A percentile compares a stretch with the other conserved stretches of the same genome.
Evolutionary conservation across 1,140 invertebrate genomes (phyloP).

Genomic region (Zeugodacus cucurbitae): DNA sequence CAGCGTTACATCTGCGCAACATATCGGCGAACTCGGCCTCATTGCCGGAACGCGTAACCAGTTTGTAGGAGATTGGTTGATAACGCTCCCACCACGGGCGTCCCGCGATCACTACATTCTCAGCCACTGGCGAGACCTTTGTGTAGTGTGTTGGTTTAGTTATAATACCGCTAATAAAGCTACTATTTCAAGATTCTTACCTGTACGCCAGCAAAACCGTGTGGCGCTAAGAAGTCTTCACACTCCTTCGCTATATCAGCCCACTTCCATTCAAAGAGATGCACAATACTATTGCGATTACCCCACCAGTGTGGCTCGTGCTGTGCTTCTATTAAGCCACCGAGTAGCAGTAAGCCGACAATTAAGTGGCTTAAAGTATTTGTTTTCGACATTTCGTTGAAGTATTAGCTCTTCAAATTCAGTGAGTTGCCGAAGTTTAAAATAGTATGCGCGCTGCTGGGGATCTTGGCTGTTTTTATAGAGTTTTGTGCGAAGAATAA

Average conservation of each 20-base stretch:
- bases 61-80: conserved; percentile 87
- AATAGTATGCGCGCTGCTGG: neutral
- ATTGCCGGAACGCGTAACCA: conserved; percentile 81
- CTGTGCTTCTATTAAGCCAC: neutral
- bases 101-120: conserved; percentile 57
- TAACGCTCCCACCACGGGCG: conserved; percentile 89
- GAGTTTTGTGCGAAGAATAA: neutral
- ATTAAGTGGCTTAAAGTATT: neutral
- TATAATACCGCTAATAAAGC: no score
- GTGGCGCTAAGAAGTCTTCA: conserved; percentile 79
- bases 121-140: conserved; percentile 53
- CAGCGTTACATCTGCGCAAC: conserved; percentile 77
- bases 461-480: neutral
- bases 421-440: neutral
- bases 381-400: no score
- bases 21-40: conserved; percentile 78
- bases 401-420: no score
- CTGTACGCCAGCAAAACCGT: conserved; percentile 84
- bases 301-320: conserved; percentile 63
- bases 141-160: no score
- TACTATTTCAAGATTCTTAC: no score
- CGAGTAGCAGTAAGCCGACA: neutral
- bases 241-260: conserved; percentile 84
- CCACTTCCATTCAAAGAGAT: conserved; percentile 87
- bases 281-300: conserved; percentile 73